phyloP scores from a whole-genome alignment of 2,888 invertebrate genomes.

The Nematopogon swammerdamellus region DNA sequence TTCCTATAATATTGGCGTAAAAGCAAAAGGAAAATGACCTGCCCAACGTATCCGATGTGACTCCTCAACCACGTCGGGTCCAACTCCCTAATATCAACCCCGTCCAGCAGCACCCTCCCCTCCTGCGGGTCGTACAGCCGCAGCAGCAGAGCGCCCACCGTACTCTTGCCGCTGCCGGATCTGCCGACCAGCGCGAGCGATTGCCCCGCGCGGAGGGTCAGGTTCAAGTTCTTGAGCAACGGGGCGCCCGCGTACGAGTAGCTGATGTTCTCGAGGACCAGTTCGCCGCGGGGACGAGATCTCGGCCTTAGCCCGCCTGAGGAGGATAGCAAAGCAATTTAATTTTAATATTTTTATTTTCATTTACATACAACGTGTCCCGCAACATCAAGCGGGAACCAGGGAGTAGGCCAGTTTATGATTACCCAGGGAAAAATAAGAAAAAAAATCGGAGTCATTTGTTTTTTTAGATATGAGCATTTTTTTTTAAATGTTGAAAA shows the following conservation, averaged over 20 bases:
- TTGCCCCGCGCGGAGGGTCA: constrained; percentile 65
- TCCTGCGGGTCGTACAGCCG: constrained; percentile 80
- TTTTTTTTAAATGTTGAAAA: too few species aligned
- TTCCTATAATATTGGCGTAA: too few species aligned
- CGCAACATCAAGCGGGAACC: too few species aligned
- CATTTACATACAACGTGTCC: too few species aligned
- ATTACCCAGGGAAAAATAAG: too few species aligned
- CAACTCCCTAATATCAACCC: constrained; percentile 67
- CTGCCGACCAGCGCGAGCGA: constrained; percentile 83
- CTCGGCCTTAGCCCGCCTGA: constrained; percentile 61
- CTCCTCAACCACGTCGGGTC: constrained; percentile 83
- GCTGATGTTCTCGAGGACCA: constrained; percentile 68
- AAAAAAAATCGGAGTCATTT: too few species aligned
- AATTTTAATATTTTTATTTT: not conserved
- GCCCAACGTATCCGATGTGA: constrained; percentile 87
- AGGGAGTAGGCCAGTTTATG: too few species aligned
- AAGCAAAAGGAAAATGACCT: too few species aligned
- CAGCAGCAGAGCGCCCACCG: constrained; percentile 79
- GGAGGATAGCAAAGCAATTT: constrained; percentile 12
- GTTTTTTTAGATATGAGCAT: too few species aligned
- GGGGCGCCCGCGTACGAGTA: constrained; percentile 68
- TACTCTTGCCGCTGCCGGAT: constrained; percentile 95
- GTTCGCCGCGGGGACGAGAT: constrained; percentile 61
- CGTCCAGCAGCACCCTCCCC: constrained; percentile 74
- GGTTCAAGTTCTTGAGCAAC: constrained; percentile 59